Percentiles rank a stretch among this genome's conserved stretches.
Conservation (phyloP, 2,888 invertebrate genomes). For the Oeneis ivallda region DNA sequence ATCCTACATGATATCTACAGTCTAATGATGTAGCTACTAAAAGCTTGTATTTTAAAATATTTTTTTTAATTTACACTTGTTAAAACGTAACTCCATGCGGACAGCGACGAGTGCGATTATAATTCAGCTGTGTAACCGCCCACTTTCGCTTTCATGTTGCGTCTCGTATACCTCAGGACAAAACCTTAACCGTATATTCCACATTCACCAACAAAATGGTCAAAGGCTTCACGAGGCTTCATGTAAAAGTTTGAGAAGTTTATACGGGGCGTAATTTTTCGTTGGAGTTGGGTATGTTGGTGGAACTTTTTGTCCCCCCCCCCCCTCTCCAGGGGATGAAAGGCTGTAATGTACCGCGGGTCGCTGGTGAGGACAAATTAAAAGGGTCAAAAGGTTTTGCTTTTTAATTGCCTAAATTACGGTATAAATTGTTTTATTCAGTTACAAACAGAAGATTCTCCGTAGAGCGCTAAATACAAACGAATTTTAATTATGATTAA, state of each 20-base stretch:
- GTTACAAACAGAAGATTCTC: not conserved
- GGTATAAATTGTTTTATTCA: not conserved
- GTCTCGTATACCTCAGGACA: not conserved
- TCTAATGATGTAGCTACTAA: too few species aligned
- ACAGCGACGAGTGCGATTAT: not conserved
- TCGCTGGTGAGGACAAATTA: not conserved
- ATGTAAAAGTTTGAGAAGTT: constrained; percentile 34
- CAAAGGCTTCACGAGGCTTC: constrained; percentile 25
- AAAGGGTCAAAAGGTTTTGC: not conserved
- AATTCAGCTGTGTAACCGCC: not conserved
- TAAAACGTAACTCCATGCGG: not conserved
- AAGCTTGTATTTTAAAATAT: too few species aligned
- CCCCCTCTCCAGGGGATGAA: constrained; percentile 37
- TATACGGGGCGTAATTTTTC: constrained; percentile 35
- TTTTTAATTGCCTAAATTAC: not conserved
- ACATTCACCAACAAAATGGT: constrained; percentile 22
- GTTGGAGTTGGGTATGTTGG: constrained; percentile 21
- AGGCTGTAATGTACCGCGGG: constrained; percentile 8
- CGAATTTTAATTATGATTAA: too few species aligned
- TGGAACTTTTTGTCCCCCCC: constrained; percentile 31
- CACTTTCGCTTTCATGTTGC: not conserved
- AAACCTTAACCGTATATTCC: not conserved
- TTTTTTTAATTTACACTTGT: too few species aligned
- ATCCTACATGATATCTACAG: too few species aligned
- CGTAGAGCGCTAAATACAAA: too few species aligned